Base-by-base conservation (phyloP, 2,888 invertebrate genomes). In the Nasonia oneida region DNA sequence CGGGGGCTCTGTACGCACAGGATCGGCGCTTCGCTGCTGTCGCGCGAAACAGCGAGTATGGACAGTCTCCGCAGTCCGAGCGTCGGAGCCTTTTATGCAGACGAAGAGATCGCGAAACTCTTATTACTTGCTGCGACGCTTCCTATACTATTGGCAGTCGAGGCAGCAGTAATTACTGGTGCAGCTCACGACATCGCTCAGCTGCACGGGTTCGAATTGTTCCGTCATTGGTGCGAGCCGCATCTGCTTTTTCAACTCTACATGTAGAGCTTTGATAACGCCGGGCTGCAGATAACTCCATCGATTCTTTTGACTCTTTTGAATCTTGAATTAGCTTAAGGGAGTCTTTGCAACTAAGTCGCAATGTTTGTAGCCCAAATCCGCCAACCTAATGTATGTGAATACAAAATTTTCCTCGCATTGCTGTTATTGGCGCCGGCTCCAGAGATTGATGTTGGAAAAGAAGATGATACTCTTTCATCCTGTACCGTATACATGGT, bases 41-140 rank as follows among this genome's bases (percentile, higher is more conserved):
- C 53, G 42, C 42, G 14, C 5, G 57, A 1, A 0, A 23, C 67
- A n/a, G 71, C n/a, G 33, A 83, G 64, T 29, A 29, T 83, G 74
- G 33, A 50, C n/a, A 33, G 29, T 33, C 33, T 4, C 53, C 3
- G 29, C 29, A 8, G 39, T 1, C 23, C 33, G n/a, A 8, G 6
- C 50, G 80, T 71, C 39, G 14, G 71, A 2, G 50, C 6, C 71
- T 71, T 80, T 80, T 80, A 57, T 73, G 1, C 29, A 71, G 61
- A 73, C 39, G 57, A 61, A 39, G 12, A 70, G 18, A 70, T 80
- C 8, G 4, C 15, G 15, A 50, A 33, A 37, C 39, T 53, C 2
- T 10, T 50, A 18, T 15, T 53, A 53, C 53, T 15, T 18, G 23
- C 8, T 6, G 57, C 57, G 57, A 8, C 1, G 15, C 71, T 67